phyloP scores from a whole-genome alignment of 2,888 invertebrate species.

The Dascillus cervinus region DNA sequence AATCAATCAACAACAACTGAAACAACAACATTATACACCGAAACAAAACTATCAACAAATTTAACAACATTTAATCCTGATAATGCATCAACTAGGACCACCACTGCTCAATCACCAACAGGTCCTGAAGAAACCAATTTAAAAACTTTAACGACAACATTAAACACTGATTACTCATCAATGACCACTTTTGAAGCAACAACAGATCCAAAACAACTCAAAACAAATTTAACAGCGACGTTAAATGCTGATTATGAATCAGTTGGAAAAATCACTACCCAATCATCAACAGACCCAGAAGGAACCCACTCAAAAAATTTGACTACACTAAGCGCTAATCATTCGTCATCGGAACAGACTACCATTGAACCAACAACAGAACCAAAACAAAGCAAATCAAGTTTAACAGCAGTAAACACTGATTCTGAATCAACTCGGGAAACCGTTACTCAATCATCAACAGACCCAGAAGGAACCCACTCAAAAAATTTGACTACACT shows the following conservation, averaged over 20 bases:
- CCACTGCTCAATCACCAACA: neutral
- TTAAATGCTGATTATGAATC: neutral
- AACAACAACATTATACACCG: neutral
- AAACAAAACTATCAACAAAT: neutral
- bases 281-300: slow-evolving; percentile 1
- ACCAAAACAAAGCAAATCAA: slow-evolving; percentile 1
- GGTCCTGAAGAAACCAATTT: neutral
- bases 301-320: too few species aligned
- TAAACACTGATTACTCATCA: too few species aligned
- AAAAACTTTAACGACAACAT: neutral
- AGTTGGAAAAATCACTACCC: neutral
- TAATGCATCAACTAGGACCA: neutral
- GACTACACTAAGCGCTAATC: too few species aligned
- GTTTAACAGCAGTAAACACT: neutral
- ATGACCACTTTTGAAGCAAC: neutral
- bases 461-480: neutral
- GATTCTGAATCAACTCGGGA: neutral
- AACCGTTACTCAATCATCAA: neutral
- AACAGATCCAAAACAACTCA: neutral
- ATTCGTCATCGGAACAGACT: neutral
- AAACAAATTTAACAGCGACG: neutral
- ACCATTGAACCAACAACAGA: neutral
- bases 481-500: too few species aligned
- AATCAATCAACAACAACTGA: neutral
- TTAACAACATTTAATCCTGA: slow-evolving; percentile 1